Base-by-base conservation (phyloP, 2,113 vertebrate species). In the Loxodonta africana region DNA sequence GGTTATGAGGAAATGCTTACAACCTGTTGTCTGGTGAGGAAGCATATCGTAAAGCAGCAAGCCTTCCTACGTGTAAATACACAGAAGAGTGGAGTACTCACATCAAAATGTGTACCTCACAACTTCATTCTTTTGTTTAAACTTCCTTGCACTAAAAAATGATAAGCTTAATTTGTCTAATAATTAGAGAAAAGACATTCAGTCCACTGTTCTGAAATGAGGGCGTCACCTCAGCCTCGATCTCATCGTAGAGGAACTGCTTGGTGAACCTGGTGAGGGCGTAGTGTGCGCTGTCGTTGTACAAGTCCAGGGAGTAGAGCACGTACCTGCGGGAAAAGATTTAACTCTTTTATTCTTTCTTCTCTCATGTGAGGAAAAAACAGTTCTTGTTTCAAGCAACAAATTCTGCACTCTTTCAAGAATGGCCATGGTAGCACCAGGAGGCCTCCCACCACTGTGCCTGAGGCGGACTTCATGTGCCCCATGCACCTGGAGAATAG, bases 211-310 rank as follows among this genome's bases (percentile, higher is more conserved):
- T n/a, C 3, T 28, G 53, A 14, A 2, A 20, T 28, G 67, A 30
- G n/a, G 33, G 10, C 12, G 97, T 99, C 98, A 99, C 99, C 99
- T 99, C 99, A 1, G 99, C 99, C 93, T 99, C 99, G 48, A 99
- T 99, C 91, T 99, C 99, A 91, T 99, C 99, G 37, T 99, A 99
- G 33, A 99, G 99, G 97, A 99, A 99, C 97, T 99, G 99, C 96
- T 99, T 99, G 98, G 99, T 99, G 98, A 99, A 99, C 97, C 98
- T 99, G 85, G 99, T 99, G 92, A 99, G 99, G 28, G 99, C 99
- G 30, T 99, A 99, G 98, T 99, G 99, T 90, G 99, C 99, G 0
- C 99, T 99, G 96, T 99, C 99, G 5, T 99, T 99, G 97, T 99
- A 99, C 77, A 99, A 98, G 93, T 99, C 99, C 98, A 99, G 98